Conservation (phyloP, 2,797 vertebrate species). For the Sebastes cheni region DNA sequence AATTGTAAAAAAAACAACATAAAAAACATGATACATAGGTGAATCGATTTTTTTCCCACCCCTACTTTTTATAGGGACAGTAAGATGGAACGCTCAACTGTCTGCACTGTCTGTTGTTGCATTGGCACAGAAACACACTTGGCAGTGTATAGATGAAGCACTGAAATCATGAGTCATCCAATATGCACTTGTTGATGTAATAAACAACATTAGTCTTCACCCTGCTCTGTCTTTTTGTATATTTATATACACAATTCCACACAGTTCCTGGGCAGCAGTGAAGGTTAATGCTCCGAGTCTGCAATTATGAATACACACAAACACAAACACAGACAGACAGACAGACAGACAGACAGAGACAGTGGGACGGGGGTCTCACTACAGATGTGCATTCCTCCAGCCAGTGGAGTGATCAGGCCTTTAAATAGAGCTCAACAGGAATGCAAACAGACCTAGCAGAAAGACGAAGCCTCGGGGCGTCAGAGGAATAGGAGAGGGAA, state of each 20-base stretch:
- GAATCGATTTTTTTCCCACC: neutral
- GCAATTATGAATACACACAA: constrained; percentile 1
- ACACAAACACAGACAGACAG: neutral
- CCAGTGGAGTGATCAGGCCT: constrained; percentile 61
- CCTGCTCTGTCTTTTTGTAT: constrained; percentile 18
- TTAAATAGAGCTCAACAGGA: constrained; percentile 75
- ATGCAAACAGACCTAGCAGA: constrained; percentile 71
- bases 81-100: neutral
- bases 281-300: neutral
- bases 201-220: constrained; percentile 42
- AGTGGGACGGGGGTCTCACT: constrained; percentile 45
- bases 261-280: neutral
- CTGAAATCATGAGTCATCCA: constrained; percentile 27
- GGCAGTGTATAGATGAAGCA: constrained; percentile 14
- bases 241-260: constrained; percentile 4
- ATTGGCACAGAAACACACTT: constrained; percentile 14
- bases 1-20: no score
- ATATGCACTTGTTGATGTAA: constrained; percentile 54
- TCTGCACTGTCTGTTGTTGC: neutral
- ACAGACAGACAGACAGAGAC: neutral
- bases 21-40: rapidly evolving
- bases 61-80: no score
- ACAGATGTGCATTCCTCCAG: constrained; percentile 77
- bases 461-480: constrained; percentile 49
- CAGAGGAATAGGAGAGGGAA: constrained; percentile 20